These are phyloP conservation scores for Carlito syrichta DNA, from an alignment of 2,113 vertebrate species.

Conservation along the genomic window DNA sequence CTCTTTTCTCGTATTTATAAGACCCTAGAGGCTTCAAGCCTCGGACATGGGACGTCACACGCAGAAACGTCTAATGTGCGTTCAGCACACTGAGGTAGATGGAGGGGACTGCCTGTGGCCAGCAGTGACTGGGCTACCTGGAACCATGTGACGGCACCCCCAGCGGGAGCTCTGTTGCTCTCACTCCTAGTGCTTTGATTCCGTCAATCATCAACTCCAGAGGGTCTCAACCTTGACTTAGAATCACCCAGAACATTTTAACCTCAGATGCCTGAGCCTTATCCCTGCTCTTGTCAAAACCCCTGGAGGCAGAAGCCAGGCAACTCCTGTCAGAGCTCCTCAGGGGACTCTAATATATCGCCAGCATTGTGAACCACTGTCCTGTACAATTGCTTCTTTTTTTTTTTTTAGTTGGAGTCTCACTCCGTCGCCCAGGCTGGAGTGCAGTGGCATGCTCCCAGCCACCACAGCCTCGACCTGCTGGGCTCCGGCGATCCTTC, in stretches of 20 bases:
- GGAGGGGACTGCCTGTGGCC: not conserved
- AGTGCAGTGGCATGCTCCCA: not conserved
- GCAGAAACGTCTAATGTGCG: not conserved
- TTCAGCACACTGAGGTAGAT: not conserved
- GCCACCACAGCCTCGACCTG: not conserved
- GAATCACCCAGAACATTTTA: not conserved
- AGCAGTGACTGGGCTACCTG: rapidly evolving
- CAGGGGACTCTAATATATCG: too few relatives aligned
- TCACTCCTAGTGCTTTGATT: not conserved
- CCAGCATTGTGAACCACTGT: not conserved
- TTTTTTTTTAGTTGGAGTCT: not conserved
- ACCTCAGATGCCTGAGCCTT: not conserved
- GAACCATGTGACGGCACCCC: not conserved
- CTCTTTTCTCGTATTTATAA: not conserved
- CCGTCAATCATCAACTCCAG: not conserved
- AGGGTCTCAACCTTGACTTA: not conserved
- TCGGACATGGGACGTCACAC: rapidly evolving
- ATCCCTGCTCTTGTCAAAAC: rapidly evolving
- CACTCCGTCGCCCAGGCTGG: not conserved
- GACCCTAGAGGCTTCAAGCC: not conserved
- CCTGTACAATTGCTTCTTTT: too few relatives aligned
- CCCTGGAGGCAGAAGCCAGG: not conserved
- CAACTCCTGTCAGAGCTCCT: not conserved
- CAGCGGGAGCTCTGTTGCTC: not conserved
- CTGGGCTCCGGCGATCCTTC: not conserved